Conservation (phyloP, 2,113 vertebrate genomes). For the Tringa solitaria region DNA sequence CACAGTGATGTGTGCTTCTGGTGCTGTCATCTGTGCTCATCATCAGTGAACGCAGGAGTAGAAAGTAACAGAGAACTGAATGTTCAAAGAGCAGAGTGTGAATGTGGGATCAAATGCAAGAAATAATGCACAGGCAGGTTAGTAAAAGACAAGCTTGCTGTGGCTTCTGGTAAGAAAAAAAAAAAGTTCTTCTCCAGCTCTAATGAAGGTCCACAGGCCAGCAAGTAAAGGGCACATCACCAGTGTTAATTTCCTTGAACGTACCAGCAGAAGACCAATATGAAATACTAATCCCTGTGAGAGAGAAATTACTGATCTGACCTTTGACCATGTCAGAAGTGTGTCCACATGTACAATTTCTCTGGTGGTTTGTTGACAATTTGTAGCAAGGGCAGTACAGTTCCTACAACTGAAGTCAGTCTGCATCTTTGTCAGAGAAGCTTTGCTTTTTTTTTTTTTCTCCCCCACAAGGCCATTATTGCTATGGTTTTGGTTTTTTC, state of each 20-base stretch:
- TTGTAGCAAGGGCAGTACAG: background rate
- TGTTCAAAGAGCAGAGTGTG: background rate
- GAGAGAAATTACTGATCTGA: background rate
- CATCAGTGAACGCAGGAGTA: background rate
- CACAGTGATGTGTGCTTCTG: background rate
- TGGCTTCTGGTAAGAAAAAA: background rate
- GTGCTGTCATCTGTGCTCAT: fast-evolving
- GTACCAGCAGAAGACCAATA: background rate
- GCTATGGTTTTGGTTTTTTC: background rate
- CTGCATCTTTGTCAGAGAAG: background rate
- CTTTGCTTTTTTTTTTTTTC: background rate
- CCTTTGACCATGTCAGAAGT: background rate
- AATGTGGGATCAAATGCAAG: background rate
- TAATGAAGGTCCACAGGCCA: background rate
- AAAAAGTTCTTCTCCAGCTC: background rate
- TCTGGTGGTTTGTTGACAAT: background rate
- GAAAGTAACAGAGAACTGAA: background rate
- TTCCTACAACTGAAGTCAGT: background rate
- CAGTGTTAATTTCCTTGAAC: background rate
- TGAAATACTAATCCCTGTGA: background rate
- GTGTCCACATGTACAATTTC: background rate
- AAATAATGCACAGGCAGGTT: background rate
- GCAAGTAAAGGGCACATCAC: background rate
- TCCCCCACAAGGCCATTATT: background rate
- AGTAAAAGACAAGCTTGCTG: background rate